A percentile compares a stretch with the other conserved stretches of the same genome.
Evolutionary conservation across 2,888 invertebrate genomes (phyloP).

Genomic region (Eupithecia dodoneata): DNA sequence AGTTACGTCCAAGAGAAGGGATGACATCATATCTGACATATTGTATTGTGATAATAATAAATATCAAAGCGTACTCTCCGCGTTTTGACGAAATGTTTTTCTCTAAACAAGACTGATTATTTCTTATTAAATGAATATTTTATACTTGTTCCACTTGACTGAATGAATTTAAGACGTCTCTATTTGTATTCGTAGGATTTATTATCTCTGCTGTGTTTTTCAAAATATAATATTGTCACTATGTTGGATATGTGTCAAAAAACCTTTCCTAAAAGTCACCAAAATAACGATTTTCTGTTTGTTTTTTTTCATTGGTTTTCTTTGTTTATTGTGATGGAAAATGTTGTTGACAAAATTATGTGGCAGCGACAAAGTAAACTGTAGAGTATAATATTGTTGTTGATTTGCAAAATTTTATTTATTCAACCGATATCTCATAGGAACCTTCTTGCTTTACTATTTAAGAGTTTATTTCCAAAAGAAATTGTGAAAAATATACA

Average conservation of each 20-base stretch:
- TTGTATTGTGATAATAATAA: constrained; percentile 81
- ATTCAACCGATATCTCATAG: constrained; percentile 76
- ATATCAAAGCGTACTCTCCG: constrained; percentile 70
- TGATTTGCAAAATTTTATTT: constrained; percentile 83
- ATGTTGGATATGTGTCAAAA: constrained; percentile 84
- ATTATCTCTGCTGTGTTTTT: constrained; percentile 73
- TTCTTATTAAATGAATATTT: constrained; percentile 84
- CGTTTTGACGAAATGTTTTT: constrained; percentile 81
- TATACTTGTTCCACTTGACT: constrained; percentile 83
- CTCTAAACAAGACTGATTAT: constrained; percentile 85
- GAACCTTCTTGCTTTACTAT: constrained; percentile 76
- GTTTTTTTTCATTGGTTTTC: constrained; percentile 73
- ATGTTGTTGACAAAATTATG: constrained; percentile 81
- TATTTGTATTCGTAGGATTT: constrained; percentile 80
- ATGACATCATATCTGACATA: constrained; percentile 85
- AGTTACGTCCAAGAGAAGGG: constrained; percentile 84
- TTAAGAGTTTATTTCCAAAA: constrained; percentile 75
- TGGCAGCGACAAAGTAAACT: constrained; percentile 79
- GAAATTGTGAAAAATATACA: constrained; percentile 82
- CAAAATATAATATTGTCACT: constrained; percentile 74
- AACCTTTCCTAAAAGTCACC: constrained; percentile 83
- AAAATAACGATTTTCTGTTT: constrained; percentile 70
- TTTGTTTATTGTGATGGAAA: constrained; percentile 80
- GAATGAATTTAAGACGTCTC: constrained; percentile 81
- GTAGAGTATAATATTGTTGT: constrained; percentile 79